A percentile compares a stretch with the other conserved stretches of the same genome.
Conservation (phyloP, 2,113 vertebrate species). For the Athene cunicularia region DNA sequence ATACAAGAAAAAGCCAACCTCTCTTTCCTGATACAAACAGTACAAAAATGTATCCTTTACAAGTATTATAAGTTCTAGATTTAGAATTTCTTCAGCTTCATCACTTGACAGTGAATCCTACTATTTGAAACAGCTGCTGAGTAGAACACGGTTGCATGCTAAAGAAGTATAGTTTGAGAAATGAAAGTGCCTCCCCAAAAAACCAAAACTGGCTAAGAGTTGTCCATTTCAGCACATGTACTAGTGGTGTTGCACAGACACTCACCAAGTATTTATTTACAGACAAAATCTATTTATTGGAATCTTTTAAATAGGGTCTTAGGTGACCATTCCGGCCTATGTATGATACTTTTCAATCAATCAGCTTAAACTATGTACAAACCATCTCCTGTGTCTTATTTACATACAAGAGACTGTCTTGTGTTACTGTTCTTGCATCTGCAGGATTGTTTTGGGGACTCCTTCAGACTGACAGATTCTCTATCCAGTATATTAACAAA, state of each 20-base stretch:
- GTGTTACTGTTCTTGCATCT: background rate
- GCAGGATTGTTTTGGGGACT: background rate
- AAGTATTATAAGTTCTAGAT: background rate
- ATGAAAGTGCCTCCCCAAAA: background rate
- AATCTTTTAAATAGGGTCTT: background rate
- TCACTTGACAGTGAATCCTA: background rate
- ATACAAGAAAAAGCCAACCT: background rate
- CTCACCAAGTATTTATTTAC: background rate
- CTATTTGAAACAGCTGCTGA: background rate
- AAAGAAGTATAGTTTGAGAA: background rate
- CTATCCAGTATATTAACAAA: background rate
- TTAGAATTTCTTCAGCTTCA: background rate
- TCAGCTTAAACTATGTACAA: background rate
- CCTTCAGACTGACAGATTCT: background rate
- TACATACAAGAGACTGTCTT: background rate
- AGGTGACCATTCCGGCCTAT: background rate
- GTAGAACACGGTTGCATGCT: background rate
- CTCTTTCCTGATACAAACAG: background rate
- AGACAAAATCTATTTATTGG: background rate
- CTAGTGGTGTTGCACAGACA: background rate
- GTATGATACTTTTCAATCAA: background rate
- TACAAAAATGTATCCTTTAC: background rate
- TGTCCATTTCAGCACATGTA: background rate
- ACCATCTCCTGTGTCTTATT: background rate
- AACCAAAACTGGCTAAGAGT: background rate